These are phyloP conservation scores for Aegithalos caudatus DNA, from an alignment of 2,113 vertebrate species.

Conservation along the genomic window DNA sequence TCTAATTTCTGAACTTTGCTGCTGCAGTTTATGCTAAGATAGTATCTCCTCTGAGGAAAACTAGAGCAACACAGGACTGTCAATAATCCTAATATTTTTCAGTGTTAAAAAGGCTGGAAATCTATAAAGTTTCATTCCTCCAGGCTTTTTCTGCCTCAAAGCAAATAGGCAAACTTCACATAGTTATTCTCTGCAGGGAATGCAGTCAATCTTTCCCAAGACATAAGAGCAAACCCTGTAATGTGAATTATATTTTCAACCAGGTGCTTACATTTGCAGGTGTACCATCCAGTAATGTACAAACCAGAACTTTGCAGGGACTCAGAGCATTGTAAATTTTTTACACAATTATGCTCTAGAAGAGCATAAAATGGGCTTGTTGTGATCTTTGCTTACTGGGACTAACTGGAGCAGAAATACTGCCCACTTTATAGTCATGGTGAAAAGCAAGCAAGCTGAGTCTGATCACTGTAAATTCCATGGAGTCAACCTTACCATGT, in stretches of 20 bases:
- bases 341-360: not conserved
- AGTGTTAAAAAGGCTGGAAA: not conserved
- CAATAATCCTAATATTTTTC: constrained; percentile 19
- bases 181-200: fast-evolving
- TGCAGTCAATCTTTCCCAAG: not conserved
- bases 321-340: not conserved
- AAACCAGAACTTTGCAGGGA: not conserved
- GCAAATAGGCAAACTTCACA: not conserved
- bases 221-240: not conserved
- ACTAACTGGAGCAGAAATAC: not conserved
- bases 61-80: not conserved
- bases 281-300: not conserved
- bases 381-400: not conserved
- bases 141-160: not conserved
- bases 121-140: not conserved
- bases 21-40: not conserved
- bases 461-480: not conserved
- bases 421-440: not conserved
- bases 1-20: not conserved
- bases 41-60: not conserved
- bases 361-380: fast-evolving
- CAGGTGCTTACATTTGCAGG: not conserved
- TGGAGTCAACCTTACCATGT: not conserved
- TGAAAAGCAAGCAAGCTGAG: not conserved
- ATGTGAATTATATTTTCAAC: not conserved